These are phyloP conservation scores for Myiotriccus ornatus DNA, from an alignment of 2,797 vertebrate genomes.

Conservation along the genomic window DNA sequence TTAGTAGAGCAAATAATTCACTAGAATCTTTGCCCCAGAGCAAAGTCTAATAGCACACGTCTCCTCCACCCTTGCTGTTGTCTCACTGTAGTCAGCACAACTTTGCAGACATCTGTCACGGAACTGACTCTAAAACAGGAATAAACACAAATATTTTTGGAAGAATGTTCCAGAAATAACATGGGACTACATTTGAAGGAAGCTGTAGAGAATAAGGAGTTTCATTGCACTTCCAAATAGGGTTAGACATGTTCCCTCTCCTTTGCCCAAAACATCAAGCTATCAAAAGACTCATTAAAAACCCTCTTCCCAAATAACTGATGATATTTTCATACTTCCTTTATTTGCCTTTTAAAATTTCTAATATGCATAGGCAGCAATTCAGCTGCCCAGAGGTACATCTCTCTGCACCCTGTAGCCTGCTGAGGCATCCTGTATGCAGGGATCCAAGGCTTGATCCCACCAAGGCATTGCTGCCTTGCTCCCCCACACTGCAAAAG, in stretches of 20 bases:
- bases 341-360: not conserved
- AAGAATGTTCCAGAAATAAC: conserved; percentile 16
- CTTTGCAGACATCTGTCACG: not conserved
- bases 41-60: fast-evolving
- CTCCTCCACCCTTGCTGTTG: not conserved
- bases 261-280: not conserved
- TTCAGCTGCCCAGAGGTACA: not conserved
- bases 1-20: not conserved
- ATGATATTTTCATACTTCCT: not conserved
- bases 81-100: not conserved
- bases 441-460: not conserved
- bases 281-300: not conserved
- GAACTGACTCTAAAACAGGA: not conserved
- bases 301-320: not conserved
- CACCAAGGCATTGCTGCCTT: fast-evolving
- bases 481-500: not conserved
- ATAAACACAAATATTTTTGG: not conserved
- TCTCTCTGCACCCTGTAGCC: not conserved
- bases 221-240: not conserved
- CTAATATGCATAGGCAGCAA: not conserved
- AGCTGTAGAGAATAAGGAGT: not conserved
- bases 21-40: not conserved
- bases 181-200: not conserved
- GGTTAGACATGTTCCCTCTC: not conserved
- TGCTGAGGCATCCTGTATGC: not conserved